A percentile compares a stretch with the other conserved stretches of the same genome.
These are phyloP conservation scores for Himalopsyche tibetana DNA, from an alignment of 2,888 invertebrate species.

Conservation along the genomic window DNA sequence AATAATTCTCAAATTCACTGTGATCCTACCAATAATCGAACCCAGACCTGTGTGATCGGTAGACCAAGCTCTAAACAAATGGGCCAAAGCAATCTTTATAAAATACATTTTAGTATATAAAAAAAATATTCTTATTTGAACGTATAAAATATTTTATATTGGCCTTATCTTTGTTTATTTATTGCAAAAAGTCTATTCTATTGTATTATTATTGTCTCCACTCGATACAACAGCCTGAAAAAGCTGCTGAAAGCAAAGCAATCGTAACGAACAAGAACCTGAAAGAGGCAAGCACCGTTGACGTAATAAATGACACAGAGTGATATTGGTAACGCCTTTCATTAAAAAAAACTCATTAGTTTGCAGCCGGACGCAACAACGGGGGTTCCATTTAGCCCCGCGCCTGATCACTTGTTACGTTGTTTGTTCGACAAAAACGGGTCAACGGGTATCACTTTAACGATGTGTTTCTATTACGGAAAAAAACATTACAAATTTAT, in stretches of 20 bases:
- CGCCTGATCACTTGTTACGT: conserved; percentile 14
- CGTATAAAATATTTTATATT: too few relatives aligned
- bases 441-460: background rate
- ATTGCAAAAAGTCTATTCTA: background rate
- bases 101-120: too few relatives aligned
- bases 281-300: conserved; percentile 30
- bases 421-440: conserved; percentile 8
- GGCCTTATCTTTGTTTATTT: background rate
- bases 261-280: conserved; percentile 5
- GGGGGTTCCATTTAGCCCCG: background rate
- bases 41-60: too few relatives aligned
- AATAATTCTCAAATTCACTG: too few relatives aligned
- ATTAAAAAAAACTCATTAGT: conserved; percentile 34
- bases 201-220: background rate
- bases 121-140: too few relatives aligned
- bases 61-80: too few relatives aligned
- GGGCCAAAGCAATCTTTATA: too few relatives aligned
- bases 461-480: background rate
- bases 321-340: conserved; percentile 34
- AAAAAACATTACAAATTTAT: background rate
- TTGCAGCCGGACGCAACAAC: background rate
- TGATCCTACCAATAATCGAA: too few relatives aligned
- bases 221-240: conserved; percentile 8
- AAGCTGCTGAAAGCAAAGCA: conserved; percentile 33
- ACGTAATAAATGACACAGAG: conserved; percentile 26